A percentile compares a stretch with the other conserved stretches of the same genome.
These are phyloP conservation scores for Euphydryas editha DNA, from an alignment of 2,888 invertebrate species.

Conservation along the genomic window DNA sequence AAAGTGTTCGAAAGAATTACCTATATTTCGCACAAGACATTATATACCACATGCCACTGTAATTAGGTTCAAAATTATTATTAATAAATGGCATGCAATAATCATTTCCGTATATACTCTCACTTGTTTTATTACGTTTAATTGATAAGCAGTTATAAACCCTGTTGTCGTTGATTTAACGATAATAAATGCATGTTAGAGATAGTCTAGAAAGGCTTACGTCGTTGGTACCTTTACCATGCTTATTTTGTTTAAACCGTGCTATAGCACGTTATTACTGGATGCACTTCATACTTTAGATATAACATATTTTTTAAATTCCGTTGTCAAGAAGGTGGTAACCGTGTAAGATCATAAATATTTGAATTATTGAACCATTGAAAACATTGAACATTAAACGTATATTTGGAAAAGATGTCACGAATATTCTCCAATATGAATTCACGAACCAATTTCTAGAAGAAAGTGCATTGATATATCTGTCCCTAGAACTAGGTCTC, in stretches of 20 bases:
- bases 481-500: no score
- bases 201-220: not conserved
- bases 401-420: no score
- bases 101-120: slow-evolving; percentile 27
- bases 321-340: no score
- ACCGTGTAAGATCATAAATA: no score
- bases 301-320: not conserved
- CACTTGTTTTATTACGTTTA: slow-evolving; percentile 17
- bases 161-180: slow-evolving; percentile 3
- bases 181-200: slow-evolving; percentile 6
- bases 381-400: no score
- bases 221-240: not conserved
- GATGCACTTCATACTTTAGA: not conserved
- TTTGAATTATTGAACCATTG: no score
- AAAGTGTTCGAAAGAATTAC: slow-evolving; percentile 18
- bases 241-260: not conserved
- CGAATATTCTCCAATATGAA: no score
- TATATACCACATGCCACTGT: slow-evolving; percentile 10
- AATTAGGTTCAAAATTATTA: not conserved
- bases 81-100: slow-evolving; percentile 4
- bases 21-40: slow-evolving; percentile 3
- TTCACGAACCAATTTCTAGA: no score
- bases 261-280: no score
- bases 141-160: slow-evolving; percentile 9
- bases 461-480: no score